Evolutionary conservation across 1,140 invertebrate genomes (phyloP).

Genomic region (Pomacea maculata): DNA sequence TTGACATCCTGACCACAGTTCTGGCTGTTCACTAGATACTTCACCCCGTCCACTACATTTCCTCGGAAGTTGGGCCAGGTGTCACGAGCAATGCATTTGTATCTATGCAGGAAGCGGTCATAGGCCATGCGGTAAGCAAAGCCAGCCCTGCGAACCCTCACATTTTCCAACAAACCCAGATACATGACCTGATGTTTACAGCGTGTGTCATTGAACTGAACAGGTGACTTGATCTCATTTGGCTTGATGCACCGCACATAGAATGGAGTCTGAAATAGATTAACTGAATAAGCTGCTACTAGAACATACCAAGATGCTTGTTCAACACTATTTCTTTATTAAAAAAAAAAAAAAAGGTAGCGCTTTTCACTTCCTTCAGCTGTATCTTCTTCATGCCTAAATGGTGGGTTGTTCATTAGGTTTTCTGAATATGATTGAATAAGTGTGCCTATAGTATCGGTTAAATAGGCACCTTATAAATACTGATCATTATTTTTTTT

Average conservation of each 20-base stretch:
- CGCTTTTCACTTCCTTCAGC: no score
- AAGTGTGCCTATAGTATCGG: no score
- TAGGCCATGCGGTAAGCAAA: slow-evolving; percentile 92
- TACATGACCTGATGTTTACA: slow-evolving; percentile 87
- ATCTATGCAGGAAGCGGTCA: slow-evolving; percentile 85
- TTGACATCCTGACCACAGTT: slow-evolving; percentile 85
- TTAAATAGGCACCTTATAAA: no score
- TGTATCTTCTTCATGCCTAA: no score
- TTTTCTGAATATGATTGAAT: no score
- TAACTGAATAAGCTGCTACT: no score
- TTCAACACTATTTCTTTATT: no score
- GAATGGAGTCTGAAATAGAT: slow-evolving; percentile 72
- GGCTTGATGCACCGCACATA: slow-evolving; percentile 97
- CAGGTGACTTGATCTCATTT: slow-evolving; percentile 89
- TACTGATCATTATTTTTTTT: no score
- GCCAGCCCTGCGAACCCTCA: slow-evolving; percentile 90
- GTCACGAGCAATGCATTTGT: slow-evolving; percentile 93
- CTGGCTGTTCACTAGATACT: slow-evolving; percentile 83
- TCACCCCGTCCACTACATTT: slow-evolving; percentile 81
- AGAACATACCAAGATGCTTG: no score
- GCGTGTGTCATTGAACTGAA: slow-evolving; percentile 78
- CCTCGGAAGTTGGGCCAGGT: slow-evolving; percentile 95
- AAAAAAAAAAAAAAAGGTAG: no score
- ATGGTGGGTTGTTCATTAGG: no score
- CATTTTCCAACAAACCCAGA: slow-evolving; percentile 91